Conservation (phyloP, 2,113 vertebrate genomes). For the Brachypteracias leptosomus region DNA sequence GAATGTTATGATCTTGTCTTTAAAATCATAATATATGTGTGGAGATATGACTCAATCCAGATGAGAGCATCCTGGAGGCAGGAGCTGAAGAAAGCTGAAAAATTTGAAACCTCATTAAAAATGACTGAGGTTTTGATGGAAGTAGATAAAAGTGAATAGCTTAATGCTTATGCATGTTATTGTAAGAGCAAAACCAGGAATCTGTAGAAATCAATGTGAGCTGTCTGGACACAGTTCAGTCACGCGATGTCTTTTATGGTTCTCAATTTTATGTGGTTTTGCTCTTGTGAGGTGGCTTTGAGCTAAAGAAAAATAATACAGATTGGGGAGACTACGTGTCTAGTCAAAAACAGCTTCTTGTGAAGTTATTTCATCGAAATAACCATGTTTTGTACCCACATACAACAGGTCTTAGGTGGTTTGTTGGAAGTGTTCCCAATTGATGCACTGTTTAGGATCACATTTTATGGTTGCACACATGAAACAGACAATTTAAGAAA, state of each 20-base stretch:
- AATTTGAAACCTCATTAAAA: constrained; percentile 3
- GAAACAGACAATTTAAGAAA: background rate
- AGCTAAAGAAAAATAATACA: background rate
- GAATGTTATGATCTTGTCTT: background rate
- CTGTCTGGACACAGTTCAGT: background rate
- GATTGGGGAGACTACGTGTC: background rate
- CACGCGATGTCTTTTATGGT: background rate
- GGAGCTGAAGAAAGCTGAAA: background rate
- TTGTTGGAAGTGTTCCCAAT: background rate
- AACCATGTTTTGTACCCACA: background rate
- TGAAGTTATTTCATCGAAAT: background rate
- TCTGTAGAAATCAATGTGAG: background rate
- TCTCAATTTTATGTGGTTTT: background rate
- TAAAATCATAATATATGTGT: background rate
- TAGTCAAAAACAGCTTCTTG: background rate
- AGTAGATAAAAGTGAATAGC: background rate
- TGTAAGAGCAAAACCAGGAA: background rate
- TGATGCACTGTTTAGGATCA: background rate
- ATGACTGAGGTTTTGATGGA: constrained; percentile 21
- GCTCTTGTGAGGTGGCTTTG: background rate
- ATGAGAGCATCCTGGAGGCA: constrained; percentile 12
- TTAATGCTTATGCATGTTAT: background rate
- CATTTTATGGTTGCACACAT: background rate
- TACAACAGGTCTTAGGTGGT: background rate
- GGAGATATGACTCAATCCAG: background rate